Evolutionary conservation across 2,888 invertebrate species (phyloP).

Genomic region (Sialis fuliginosa): DNA sequence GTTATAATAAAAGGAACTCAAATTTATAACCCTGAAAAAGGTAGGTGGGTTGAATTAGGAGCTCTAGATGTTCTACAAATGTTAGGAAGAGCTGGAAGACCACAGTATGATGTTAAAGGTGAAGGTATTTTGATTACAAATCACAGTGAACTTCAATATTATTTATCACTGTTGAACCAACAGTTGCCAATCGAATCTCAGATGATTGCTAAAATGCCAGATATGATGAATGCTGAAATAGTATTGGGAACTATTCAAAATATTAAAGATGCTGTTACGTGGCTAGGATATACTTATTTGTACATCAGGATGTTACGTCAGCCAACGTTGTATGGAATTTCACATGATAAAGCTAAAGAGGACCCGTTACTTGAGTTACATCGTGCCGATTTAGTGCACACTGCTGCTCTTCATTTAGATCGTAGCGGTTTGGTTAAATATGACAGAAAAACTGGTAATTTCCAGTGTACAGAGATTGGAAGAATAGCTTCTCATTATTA

Average conservation of each 20-base stretch:
- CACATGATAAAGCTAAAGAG: conserved; percentile 55
- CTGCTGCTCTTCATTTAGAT: conserved; percentile 79
- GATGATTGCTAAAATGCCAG: conserved; percentile 78
- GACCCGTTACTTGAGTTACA: conserved; percentile 78
- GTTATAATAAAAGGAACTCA: conserved; percentile 97
- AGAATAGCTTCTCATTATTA: conserved; percentile 98
- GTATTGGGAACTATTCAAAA: conserved; percentile 85
- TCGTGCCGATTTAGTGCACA: conserved; percentile 88
- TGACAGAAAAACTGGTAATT: conserved; percentile 80
- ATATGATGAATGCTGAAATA: conserved; percentile 95
- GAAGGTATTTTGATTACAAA: conserved; percentile 95
- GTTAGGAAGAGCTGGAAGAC: conserved; percentile 94
- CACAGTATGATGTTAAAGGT: conserved; percentile 96
- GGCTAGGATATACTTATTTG: conserved; percentile 93
- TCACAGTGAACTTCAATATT: conserved; percentile 96
- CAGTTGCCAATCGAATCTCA: conserved; percentile 98
- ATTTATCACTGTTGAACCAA: conserved; percentile 91
- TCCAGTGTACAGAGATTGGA: conserved; percentile 85
- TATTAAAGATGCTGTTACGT: conserved; percentile 77
- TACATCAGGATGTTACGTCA: conserved; percentile 89
- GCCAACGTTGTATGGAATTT: conserved; percentile 79
- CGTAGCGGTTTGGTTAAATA: conserved; percentile 91
- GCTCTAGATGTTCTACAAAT: conserved; percentile 97
- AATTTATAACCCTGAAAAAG: conserved; percentile 96
- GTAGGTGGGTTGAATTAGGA: conserved; percentile 94